Evolutionary conservation across 2,888 invertebrate genomes (phyloP).

Genomic region (Lasioglossum calceatum): DNA sequence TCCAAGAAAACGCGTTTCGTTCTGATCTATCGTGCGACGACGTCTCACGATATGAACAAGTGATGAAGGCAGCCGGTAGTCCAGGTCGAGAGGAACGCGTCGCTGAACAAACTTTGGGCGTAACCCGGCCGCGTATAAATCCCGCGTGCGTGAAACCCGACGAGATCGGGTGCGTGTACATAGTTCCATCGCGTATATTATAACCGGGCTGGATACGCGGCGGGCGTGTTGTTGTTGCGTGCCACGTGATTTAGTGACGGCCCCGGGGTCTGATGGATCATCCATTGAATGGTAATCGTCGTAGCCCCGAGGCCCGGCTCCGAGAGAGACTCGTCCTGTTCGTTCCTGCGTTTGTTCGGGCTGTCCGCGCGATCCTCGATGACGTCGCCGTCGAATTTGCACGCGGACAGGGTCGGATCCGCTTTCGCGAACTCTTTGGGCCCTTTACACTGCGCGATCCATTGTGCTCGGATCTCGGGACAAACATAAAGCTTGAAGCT

Average conservation of each 20-base stretch:
- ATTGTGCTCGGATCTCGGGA: background rate
- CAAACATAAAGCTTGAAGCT: background rate
- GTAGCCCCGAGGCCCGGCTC: slow-evolving; percentile 54
- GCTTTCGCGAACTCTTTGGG: background rate
- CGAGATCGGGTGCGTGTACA: slow-evolving; percentile 47
- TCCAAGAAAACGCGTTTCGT: background rate
- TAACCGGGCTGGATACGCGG: slow-evolving; percentile 31
- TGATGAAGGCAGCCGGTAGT: slow-evolving; percentile 28
- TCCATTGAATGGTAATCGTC: slow-evolving; percentile 78
- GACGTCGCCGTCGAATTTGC: slow-evolving; percentile 53
- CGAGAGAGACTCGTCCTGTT: slow-evolving; percentile 45
- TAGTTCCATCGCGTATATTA: slow-evolving; percentile 48
- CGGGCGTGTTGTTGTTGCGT: slow-evolving; percentile 59
- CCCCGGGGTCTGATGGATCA: slow-evolving; percentile 73
- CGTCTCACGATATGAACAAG: background rate
- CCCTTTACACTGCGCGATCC: background rate
- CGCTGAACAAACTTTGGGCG: slow-evolving; percentile 78
- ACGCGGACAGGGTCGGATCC: background rate
- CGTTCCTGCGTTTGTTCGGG: slow-evolving; percentile 18
- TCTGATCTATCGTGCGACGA: background rate
- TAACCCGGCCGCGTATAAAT: slow-evolving; percentile 73
- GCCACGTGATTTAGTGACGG: slow-evolving; percentile 74
- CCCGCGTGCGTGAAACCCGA: slow-evolving; percentile 39
- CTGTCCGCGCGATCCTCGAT: slow-evolving; percentile 35
- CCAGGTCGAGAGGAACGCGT: slow-evolving; percentile 61